Conservation (phyloP, 2,797 vertebrate genomes). For the Saxicola maurus region DNA sequence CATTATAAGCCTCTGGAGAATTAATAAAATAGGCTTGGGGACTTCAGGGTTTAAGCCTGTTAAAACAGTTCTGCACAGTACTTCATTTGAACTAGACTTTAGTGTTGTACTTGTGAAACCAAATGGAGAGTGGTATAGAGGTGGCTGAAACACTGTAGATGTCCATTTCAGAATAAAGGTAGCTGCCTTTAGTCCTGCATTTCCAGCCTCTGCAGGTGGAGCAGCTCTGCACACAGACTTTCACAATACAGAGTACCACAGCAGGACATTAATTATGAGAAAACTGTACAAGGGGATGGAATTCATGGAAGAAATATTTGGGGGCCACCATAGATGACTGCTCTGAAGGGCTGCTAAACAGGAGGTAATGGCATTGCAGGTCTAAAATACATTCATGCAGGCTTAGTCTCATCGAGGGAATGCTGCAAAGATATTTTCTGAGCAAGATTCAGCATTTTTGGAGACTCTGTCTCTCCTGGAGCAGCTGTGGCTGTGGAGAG, state of each 20-base stretch:
- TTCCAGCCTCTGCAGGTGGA: background rate
- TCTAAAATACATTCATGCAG: background rate
- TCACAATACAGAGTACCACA: background rate
- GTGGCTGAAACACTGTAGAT: background rate
- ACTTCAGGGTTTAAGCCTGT: background rate
- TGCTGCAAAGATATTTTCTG: background rate
- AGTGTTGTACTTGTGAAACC: background rate
- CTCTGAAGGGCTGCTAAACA: background rate
- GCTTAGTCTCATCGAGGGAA: background rate
- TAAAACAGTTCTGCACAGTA: background rate
- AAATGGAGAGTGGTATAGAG: background rate
- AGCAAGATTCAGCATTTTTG: background rate
- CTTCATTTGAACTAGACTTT: background rate
- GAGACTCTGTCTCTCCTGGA: background rate
- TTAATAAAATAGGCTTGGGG: constrained; percentile 9
- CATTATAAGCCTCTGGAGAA: background rate
- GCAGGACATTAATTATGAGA: background rate
- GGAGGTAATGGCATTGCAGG: background rate
- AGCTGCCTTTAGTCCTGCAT: background rate
- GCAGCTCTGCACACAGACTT: background rate
- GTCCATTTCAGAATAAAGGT: constrained; percentile 15
- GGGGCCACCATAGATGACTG: background rate
- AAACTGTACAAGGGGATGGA: background rate
- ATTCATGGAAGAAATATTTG: background rate
- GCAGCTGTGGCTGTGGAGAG: background rate